A percentile compares a stretch with the other conserved stretches of the same genome.
These are phyloP conservation scores for Dastarcus helophoroides DNA, from an alignment of 2,888 invertebrate species.

Conservation along the genomic window DNA sequence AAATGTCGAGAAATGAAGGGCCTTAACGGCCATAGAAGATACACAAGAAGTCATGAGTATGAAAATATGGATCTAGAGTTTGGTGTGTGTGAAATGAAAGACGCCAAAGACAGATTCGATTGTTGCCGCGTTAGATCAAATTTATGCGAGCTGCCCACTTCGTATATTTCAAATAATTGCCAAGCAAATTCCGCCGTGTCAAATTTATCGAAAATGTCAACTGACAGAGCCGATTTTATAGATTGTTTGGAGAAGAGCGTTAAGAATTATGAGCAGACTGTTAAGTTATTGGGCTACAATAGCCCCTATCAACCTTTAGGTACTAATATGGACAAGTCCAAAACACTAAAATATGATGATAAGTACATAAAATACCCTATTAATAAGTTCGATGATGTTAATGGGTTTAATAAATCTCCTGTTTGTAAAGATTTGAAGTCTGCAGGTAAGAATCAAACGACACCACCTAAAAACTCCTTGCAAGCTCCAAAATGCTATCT, in stretches of 20 bases:
- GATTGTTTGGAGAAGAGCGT: conserved; percentile 24
- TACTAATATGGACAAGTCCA: too few relatives aligned
- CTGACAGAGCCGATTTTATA: conserved; percentile 18
- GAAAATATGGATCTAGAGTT: conserved; percentile 34
- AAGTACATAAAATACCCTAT: too few relatives aligned
- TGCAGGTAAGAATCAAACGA: too few relatives aligned
- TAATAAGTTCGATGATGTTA: too few relatives aligned
- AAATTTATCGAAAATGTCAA: conserved; percentile 20
- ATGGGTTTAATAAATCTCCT: too few relatives aligned
- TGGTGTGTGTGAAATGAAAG: conserved; percentile 14
- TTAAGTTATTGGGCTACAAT: conserved; percentile 20
- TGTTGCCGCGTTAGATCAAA: conserved; percentile 25
- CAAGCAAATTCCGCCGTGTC: conserved; percentile 20
- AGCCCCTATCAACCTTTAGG: too few relatives aligned
- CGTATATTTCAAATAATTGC: conserved; percentile 35
- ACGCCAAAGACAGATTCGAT: conserved; percentile 4
- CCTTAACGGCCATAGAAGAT: conserved; percentile 25
- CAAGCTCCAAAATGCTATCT: too few relatives aligned
- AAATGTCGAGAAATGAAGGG: conserved; percentile 33
- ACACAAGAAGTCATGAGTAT: conserved; percentile 27
- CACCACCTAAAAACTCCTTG: not conserved
- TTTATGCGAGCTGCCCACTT: conserved; percentile 33
- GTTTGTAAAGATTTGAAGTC: too few relatives aligned
- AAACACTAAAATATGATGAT: too few relatives aligned
- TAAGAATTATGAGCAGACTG: conserved; percentile 24